phyloP scores from a whole-genome alignment of 1,140 invertebrate genomes.

The Drosophila orena region DNA sequence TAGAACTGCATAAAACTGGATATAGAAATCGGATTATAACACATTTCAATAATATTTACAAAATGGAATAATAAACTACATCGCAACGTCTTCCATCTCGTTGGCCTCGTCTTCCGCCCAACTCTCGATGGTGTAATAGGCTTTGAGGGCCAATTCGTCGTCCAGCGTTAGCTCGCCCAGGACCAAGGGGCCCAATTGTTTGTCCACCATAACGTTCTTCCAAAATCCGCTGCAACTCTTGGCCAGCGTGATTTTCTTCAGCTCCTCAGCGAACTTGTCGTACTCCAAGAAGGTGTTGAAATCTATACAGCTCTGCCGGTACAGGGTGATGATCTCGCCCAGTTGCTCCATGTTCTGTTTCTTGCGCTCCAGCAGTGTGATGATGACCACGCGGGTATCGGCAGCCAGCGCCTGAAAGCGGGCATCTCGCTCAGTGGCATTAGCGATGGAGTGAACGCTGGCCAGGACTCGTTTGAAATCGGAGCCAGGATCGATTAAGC shows the following conservation, averaged over 20 bases:
- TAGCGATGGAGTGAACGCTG: conserved; percentile 31
- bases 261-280: conserved; percentile 61
- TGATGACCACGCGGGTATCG: conserved; percentile 69
- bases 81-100: not conserved
- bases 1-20: not conserved
- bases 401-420: conserved; percentile 55
- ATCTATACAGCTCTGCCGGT: conserved; percentile 57
- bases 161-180: conserved; percentile 63
- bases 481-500: conserved; percentile 42
- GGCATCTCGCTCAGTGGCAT: conserved; percentile 60
- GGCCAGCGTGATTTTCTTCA: conserved; percentile 42
- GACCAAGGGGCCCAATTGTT: conserved; percentile 64
- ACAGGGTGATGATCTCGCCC: conserved; percentile 49
- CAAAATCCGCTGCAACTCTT: conserved; percentile 56
- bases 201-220: conserved; percentile 54
- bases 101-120: conserved; percentile 1
- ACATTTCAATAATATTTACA: not conserved
- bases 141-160: conserved; percentile 57
- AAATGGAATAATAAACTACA: not conserved
- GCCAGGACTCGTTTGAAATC: conserved; percentile 63
- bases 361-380: conserved; percentile 58
- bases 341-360: conserved; percentile 50
- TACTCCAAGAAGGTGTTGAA: conserved; percentile 70
- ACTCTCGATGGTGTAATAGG: conserved; percentile 48
- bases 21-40: not conserved